These are phyloP conservation scores for Drosophila mayaguana DNA, from an alignment of 2,888 invertebrate species.

Conservation along the genomic window DNA sequence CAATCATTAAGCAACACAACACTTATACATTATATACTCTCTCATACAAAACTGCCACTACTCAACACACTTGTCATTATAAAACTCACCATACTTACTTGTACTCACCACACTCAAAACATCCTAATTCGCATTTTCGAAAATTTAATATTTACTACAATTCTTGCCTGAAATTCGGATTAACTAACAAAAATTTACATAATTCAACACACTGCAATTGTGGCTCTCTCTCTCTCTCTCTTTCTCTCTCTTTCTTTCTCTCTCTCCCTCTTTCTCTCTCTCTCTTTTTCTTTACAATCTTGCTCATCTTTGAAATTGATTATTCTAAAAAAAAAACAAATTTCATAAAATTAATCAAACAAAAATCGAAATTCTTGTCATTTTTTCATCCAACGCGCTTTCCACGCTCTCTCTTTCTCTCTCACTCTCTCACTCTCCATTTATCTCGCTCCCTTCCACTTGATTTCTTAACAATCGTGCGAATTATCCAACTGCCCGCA, in stretches of 20 bases:
- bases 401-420: not conserved
- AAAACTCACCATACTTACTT: constrained; percentile 9
- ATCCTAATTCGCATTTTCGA: not conserved
- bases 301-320: constrained; percentile 22
- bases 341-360: constrained; percentile 53
- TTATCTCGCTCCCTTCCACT: not conserved
- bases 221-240: constrained; percentile 29
- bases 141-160: constrained; percentile 3
- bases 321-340: constrained; percentile 11
- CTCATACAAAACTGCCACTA: not conserved
- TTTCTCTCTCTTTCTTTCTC: constrained; percentile 10
- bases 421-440: not conserved
- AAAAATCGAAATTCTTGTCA: constrained; percentile 56
- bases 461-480: constrained; percentile 33
- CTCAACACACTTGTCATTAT: constrained; percentile 1
- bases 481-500: constrained; percentile 13
- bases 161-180: constrained; percentile 3
- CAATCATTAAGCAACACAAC: not conserved
- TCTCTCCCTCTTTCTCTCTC: constrained; percentile 18
- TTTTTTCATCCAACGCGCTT: constrained; percentile 61
- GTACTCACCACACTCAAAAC: constrained; percentile 8
- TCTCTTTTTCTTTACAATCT: constrained; percentile 22
- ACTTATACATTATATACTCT: not conserved
- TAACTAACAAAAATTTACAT: constrained; percentile 6
- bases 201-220: constrained; percentile 35